Conservation (phyloP, 2,113 vertebrate genomes). For the Phrynosoma blainvillii region DNA sequence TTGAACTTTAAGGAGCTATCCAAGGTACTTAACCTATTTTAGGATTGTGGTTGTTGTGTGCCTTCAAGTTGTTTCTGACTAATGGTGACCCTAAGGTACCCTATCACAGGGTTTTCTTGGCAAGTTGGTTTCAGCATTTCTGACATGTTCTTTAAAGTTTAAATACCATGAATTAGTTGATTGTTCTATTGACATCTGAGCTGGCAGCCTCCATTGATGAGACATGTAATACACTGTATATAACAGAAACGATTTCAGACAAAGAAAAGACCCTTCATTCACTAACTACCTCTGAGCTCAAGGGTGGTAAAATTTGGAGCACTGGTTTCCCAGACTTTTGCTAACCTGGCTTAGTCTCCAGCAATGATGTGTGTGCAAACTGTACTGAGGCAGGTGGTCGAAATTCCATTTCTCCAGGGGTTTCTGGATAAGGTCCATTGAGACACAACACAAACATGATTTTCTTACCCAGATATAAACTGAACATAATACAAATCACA, state of each 20-base stretch:
- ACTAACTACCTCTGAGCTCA: background rate
- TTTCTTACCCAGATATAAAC: background rate
- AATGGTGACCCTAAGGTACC: too few species aligned
- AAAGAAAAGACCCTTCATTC: background rate
- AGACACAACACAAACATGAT: background rate
- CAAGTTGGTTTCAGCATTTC: too few species aligned
- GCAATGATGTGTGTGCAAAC: background rate
- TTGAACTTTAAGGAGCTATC: too few species aligned
- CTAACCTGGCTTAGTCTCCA: background rate
- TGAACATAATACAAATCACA: background rate
- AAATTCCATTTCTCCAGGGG: background rate
- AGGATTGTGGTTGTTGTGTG: too few species aligned
- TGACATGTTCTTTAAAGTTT: too few species aligned
- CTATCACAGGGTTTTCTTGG: too few species aligned
- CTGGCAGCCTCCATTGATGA: background rate
- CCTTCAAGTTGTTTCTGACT: too few species aligned
- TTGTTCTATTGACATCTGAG: too few species aligned
- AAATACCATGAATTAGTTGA: too few species aligned
- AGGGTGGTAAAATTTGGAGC: background rate
- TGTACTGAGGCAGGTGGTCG: background rate
- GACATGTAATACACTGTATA: background rate
- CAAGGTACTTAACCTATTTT: too few species aligned
- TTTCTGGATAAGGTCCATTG: conserved; percentile 15
- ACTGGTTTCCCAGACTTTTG: background rate
- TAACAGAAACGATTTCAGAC: background rate